Conservation (phyloP, 1,140 invertebrate species). For the Sarcophaga peregrina region DNA sequence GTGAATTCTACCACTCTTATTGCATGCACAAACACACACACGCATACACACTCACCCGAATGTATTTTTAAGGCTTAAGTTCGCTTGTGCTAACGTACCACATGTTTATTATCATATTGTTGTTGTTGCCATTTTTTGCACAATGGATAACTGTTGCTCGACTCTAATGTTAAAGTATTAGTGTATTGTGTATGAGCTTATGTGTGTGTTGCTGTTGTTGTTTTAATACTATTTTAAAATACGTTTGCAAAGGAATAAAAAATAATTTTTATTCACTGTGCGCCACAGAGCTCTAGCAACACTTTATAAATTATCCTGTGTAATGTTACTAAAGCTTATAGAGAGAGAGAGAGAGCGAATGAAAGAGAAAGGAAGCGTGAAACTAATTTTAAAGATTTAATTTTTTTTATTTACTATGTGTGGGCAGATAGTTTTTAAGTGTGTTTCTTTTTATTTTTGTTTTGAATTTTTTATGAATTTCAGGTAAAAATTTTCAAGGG, state of each 20-base stretch:
- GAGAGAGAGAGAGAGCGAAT: too few relatives aligned
- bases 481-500: too few relatives aligned
- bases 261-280: background rate
- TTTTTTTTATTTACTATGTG: too few relatives aligned
- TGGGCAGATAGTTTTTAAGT: too few relatives aligned
- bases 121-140: background rate
- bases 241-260: background rate
- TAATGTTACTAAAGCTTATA: background rate
- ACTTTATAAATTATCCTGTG: background rate
- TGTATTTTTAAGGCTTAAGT: too few relatives aligned
- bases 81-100: background rate
- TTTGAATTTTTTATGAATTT: too few relatives aligned
- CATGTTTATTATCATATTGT: background rate
- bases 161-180: background rate
- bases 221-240: slow-evolving; percentile 1
- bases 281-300: background rate
- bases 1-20: too few relatives aligned
- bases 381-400: too few relatives aligned
- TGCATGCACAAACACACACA: background rate
- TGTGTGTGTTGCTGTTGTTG: background rate
- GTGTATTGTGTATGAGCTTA: background rate
- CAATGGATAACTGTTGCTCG: slow-evolving; percentile 32
- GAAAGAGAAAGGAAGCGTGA: too few relatives aligned
- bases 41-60: background rate
- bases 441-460: too few relatives aligned